Evolutionary conservation across 2,888 invertebrate species (phyloP), one percentile per base, ranked within the genome.

Genomic region (Xylophagus ater): DNA sequence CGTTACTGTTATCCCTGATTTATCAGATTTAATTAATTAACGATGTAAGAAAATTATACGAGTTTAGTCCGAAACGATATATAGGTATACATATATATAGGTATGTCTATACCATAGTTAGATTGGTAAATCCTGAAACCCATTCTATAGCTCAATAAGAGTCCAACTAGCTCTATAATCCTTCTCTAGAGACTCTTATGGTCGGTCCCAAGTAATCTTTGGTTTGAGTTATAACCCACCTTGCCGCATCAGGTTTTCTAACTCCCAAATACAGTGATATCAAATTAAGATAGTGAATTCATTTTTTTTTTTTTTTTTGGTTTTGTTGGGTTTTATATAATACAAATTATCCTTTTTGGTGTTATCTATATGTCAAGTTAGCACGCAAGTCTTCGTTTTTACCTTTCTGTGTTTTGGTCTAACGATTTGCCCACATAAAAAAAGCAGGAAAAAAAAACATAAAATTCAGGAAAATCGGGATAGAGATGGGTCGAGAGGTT

Each of bases 11-110:
- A n/a, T n/a, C n/a, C n/a, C n/a, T n/a, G 32, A 38, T 38, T 38
- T 38, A 32, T 38, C 37, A 38, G 37, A 38, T 38, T 38, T 38
- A 38, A 38, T 38, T 38, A 38, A 38, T 38, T 38, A 38, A 38
- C 37, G 32, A 38, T n/a, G n/a, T 38, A 23, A 23, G 17, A 13
- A 24, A 38, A 38, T 32, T 38, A 31, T 15, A 37, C 24, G 37
- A 23, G 31, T 31, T 10, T 6, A 23, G 14, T 15, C 21, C 21
- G 14, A 17, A 21, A 20, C 21, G 19, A 20, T 15, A 29, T 15
- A 21, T 17, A 28, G n/a, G 20, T 30, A 30, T 29, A 29, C 37
- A 37, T 37, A 20, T 29, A 37, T 37, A 14, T 20, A 21, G 12
- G 21, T 21, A 19, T 18, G 19, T 28, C 26, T 13, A 15, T 4